Conservation (phyloP, 2,797 vertebrate species). For the Hypotaenidia okinawae region DNA sequence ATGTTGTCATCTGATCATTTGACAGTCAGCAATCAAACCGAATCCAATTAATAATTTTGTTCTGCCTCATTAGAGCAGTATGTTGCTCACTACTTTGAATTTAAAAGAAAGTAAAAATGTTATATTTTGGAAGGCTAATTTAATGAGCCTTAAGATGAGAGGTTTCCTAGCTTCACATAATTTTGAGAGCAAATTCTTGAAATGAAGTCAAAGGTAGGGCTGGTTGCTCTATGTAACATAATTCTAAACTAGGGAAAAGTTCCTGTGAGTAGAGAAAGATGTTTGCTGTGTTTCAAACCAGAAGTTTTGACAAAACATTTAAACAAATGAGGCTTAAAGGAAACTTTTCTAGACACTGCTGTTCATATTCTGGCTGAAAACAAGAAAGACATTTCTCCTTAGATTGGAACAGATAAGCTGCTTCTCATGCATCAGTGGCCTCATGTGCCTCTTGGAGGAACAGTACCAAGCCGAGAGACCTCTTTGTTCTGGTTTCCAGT, state of each 20-base stretch:
- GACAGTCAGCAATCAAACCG: neutral
- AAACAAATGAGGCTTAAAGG: neutral
- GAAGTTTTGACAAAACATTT: neutral
- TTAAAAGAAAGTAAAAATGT: neutral
- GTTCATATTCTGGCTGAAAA: constrained; percentile 19
- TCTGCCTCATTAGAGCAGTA: neutral
- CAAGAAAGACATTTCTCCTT: constrained; percentile 12
- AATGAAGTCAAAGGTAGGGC: neutral
- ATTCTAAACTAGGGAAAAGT: neutral
- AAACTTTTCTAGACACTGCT: neutral
- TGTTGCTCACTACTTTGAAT: neutral
- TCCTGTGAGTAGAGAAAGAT: neutral
- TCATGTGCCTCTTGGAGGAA: constrained; percentile 47
- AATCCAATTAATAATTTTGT: neutral
- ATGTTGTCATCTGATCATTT: neutral
- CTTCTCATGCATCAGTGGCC: constrained; percentile 27
- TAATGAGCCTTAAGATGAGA: neutral
- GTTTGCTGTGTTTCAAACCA: neutral
- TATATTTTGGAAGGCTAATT: neutral
- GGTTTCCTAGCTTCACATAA: neutral
- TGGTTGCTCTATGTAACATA: neutral
- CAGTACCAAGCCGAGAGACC: constrained; percentile 12
- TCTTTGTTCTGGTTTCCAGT: constrained; percentile 58
- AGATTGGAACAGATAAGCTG: constrained; percentile 29
- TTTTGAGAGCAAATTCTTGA: neutral